Evolutionary conservation across 2,888 invertebrate species (phyloP).

Genomic region (Octodonta nipae): DNA sequence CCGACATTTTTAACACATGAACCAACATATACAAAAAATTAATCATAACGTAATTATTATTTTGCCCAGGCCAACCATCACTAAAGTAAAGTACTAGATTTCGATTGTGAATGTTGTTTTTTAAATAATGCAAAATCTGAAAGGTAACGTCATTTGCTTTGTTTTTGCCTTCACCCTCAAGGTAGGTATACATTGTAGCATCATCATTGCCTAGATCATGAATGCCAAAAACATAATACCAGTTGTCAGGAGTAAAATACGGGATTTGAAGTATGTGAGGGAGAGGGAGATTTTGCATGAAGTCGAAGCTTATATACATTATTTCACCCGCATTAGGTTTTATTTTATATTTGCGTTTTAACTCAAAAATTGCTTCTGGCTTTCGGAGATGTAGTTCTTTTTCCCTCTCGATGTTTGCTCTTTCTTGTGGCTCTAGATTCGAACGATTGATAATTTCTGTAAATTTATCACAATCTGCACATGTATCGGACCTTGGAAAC

Average conservation of each 20-base stretch:
- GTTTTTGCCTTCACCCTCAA: conserved; percentile 10
- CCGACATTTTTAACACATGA: conserved; percentile 6
- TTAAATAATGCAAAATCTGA: too few species aligned
- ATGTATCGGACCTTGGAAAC: too few species aligned
- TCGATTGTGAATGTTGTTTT: too few species aligned
- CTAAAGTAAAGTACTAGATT: too few species aligned
- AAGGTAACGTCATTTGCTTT: conserved; percentile 2
- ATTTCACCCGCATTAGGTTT: conserved; percentile 8
- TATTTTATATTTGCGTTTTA: conserved; percentile 10
- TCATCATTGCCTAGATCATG: conserved; percentile 11
- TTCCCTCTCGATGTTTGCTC: too few species aligned
- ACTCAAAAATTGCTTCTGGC: too few species aligned
- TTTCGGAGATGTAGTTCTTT: too few species aligned
- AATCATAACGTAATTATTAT: too few species aligned
- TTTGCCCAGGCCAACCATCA: too few species aligned
- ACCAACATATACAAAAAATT: conserved; percentile 9
- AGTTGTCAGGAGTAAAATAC: conserved; percentile 12
- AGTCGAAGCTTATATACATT: conserved; percentile 10
- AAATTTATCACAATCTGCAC: too few species aligned
- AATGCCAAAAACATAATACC: conserved; percentile 13
- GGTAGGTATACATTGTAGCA: conserved; percentile 10
- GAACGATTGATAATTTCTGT: too few species aligned
- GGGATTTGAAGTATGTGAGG: conserved; percentile 10
- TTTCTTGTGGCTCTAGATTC: too few species aligned
- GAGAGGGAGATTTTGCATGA: conserved; percentile 14